Base-by-base conservation (phyloP, 2,797 vertebrate genomes). In the Falco novaeseelandiae region DNA sequence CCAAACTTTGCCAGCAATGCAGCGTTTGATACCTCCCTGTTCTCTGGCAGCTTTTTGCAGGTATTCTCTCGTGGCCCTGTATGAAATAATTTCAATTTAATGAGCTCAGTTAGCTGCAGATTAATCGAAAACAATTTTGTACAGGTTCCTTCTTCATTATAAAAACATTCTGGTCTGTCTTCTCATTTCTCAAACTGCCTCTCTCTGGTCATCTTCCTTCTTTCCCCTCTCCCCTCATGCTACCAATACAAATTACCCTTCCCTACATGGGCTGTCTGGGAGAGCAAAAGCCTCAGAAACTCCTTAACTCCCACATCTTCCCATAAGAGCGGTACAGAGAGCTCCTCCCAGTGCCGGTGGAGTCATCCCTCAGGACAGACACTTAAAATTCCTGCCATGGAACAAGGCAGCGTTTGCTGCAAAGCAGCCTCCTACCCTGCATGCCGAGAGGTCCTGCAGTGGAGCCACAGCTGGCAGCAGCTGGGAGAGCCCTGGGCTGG, bases 111-210 rank as follows among this genome's bases (percentile, higher is more conserved):
- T 89, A 89, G 70, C 71, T 84, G 51, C 82, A 78, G 89, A 93
- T 96, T 89, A 95, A 96, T 95, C 11, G 3, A 93, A 95, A 96
- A 7, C 54, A 92, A 77, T 92, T 90, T 76, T 78, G n/a, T 42
- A 25, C 46, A 62, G 55, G 62, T 84, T 92, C 51, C 30, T 89
- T 95, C 79, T 92, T 92, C 74, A 87, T 83, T 87, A 76, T 46
- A 65, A 90, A 87, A 94, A 54, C 49, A n/a, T 78, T 88, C 69
- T 38, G 36, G 18, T 63, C 46, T 48, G 23, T 71, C 52, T 81
- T 52, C 55, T 61, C 40, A 27, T 83, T 90, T 93, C 72, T 90
- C 87, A 94, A 15, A 58, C 55, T 88, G 30, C 72, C 54, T 74
- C 86, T 65, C 42, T 74, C 65, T 59, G 67, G 79, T 69, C 26